Base-by-base conservation (phyloP, 2,888 invertebrate species). In the Eretmocerus hayati region DNA sequence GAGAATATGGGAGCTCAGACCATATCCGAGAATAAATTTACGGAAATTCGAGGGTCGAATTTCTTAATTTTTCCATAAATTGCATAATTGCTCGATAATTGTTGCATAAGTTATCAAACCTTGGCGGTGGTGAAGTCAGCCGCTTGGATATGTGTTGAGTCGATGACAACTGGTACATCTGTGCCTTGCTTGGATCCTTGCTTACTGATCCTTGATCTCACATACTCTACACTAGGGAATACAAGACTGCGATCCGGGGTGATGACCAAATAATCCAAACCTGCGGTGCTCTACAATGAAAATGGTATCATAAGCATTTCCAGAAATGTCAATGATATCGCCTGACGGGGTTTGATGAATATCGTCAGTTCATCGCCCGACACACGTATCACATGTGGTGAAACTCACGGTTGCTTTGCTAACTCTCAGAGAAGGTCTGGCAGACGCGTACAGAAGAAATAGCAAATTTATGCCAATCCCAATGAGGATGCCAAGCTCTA, bases 191-290 rank as follows among this genome's bases (percentile, higher is more conserved):
- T 76, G 9, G 76, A 73, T 16, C 80, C 84, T 15, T 81, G 85
- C 73, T 88, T 88, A 63, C 83, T 81, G 51, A 92, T 81, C 54
- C 85, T 80, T 63, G 78, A 75, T 46, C 80, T 72, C 3, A 83
- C 79, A 59, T 83, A 81, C 55, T 81, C 81, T 5, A 81, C 80
- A 5, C 81, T 80, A 15, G 83, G 82, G 63, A 82, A 83, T 2
- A 77, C 75, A 21, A 83, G 70, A 62, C 80, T 81, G 57, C 81
- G 71, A 58, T 81, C 81, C 1, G 81, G 81, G 3, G 78, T 80
- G 36, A 81, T 77, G 32, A 76, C 69, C 30, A 81, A 66, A 60
- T 79, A 80, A 50, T 80, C 77, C 56, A 70, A 73, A 19, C 78
- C 79, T 49, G 70, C 72, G 16, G 72, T 59, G 52, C 74, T 75